These are phyloP conservation scores for Clusia tigrina DNA, from an alignment of 2,888 invertebrate genomes.

Conservation along the genomic window DNA sequence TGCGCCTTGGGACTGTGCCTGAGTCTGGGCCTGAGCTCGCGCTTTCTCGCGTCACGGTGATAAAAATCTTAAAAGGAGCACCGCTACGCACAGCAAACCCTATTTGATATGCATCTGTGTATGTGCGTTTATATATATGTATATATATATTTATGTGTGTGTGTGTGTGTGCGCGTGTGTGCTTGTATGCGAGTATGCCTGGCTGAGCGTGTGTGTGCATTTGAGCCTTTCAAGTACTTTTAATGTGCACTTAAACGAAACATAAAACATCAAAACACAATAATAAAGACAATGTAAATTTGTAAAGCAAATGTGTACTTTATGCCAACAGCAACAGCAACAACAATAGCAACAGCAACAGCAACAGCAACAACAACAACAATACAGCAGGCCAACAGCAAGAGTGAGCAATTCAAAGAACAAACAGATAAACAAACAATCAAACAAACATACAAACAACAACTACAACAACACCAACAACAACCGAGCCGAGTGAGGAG, in stretches of 20 bases:
- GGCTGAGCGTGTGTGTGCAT: not conserved
- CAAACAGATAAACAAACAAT: conserved; percentile 41
- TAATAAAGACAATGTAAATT: conserved; percentile 41
- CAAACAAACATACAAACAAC: no score
- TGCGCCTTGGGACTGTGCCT: no score
- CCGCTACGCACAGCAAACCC: no score
- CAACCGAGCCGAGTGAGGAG: no score
- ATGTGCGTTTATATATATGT: no score
- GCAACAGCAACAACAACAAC: conserved; percentile 14
- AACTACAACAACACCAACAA: no score
- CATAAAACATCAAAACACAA: conserved; percentile 25
- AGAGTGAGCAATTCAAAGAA: conserved; percentile 36
- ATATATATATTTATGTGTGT: no score
- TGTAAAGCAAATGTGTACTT: conserved; percentile 44
- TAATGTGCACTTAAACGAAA: conserved; percentile 28
- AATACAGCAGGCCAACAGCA: conserved; percentile 21
- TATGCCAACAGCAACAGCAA: conserved; percentile 44
- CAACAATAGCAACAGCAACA: conserved; percentile 38
- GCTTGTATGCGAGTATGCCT: not conserved
- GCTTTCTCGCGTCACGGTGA: conserved; percentile 13
- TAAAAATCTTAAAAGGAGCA: conserved; percentile 12
- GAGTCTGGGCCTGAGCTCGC: no score
- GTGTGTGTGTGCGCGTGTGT: no score
- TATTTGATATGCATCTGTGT: no score
- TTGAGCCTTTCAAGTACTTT: conserved; percentile 16